Percentiles rank a stretch among this genome's conserved stretches.
Conservation (phyloP, 2,113 vertebrate species). For the Anas platyrhynchos region DNA sequence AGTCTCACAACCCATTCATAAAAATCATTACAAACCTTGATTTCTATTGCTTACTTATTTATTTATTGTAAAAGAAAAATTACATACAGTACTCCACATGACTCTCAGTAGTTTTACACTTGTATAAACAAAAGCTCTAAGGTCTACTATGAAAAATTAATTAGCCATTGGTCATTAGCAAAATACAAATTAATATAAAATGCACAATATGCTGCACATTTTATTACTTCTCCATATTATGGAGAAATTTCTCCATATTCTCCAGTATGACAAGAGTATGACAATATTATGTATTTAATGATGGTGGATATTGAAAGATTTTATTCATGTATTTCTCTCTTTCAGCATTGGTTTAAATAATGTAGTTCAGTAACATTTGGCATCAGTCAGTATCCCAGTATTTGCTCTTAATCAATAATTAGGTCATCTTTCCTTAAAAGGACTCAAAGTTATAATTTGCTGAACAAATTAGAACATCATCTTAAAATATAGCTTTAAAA, state of each 20-base stretch:
- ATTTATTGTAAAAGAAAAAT: background rate
- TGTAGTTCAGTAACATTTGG: background rate
- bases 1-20: background rate
- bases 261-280: background rate
- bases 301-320: background rate
- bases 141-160: background rate
- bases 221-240: background rate
- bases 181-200: slow-evolving; percentile 31
- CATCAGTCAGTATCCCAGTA: background rate
- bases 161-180: background rate
- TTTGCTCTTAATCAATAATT: background rate
- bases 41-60: background rate
- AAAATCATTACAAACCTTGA: background rate
- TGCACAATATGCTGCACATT: background rate
- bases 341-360: background rate
- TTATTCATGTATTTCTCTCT: slow-evolving; percentile 16
- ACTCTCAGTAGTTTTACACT: background rate
- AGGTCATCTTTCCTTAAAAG: background rate
- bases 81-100: background rate
- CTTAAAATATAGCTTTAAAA: background rate
- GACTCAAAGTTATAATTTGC: background rate
- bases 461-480: background rate
- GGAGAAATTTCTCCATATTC: too few species aligned
- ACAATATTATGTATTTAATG: background rate
- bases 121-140: background rate